A percentile compares a stretch with the other conserved stretches of the same genome.
Evolutionary conservation across 2,113 vertebrate genomes (phyloP).

Genomic region (Tenrec ecaudatus): DNA sequence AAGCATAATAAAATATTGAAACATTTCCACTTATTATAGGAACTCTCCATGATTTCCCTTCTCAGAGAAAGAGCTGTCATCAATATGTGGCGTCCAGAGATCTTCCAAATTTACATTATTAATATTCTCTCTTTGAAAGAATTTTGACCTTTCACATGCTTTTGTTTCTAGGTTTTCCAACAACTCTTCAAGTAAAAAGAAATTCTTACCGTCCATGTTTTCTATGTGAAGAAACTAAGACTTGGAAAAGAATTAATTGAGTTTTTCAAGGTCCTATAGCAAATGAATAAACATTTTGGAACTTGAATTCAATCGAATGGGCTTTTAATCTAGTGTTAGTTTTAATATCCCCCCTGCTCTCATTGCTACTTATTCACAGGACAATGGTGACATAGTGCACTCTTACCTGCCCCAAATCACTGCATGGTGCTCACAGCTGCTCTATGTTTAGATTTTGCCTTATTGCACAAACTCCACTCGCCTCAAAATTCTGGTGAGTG

Average conservation of each 20-base stretch:
- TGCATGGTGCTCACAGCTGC: neutral
- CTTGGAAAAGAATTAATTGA: neutral
- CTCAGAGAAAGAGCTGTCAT: neutral
- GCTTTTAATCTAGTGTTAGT: neutral
- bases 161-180: conserved; percentile 38
- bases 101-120: neutral
- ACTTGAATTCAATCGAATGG: neutral
- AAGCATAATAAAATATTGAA: too few relatives aligned
- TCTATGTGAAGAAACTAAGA: neutral
- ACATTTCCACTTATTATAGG: too few relatives aligned
- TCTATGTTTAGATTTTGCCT: neutral
- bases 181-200: neutral
- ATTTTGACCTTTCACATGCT: neutral
- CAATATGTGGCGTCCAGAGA: neutral
- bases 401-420: neutral
- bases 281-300: neutral
- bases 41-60: neutral
- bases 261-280: neutral
- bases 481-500: neutral
- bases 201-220: neutral
- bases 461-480: neutral
- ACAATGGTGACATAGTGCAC: too few relatives aligned
- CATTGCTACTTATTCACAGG: neutral
- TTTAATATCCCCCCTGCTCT: neutral
- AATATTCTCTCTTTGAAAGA: neutral